Evolutionary conservation across 2,888 invertebrate genomes (phyloP), one percentile per base, ranked within the genome.

Genomic region (Thecophora atra): DNA sequence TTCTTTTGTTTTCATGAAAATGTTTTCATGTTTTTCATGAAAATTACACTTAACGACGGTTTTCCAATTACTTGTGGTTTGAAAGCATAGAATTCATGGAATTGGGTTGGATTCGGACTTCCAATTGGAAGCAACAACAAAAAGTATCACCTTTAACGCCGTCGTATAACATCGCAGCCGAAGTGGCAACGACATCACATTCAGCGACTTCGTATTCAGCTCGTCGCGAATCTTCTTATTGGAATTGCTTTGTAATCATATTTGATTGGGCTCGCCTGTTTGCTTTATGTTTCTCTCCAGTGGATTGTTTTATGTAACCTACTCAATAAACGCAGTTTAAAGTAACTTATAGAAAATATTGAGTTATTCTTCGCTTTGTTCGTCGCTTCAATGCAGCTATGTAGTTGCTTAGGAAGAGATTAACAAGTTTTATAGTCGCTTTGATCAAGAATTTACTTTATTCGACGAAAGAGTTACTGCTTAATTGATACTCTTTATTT

Each of bases 1-100:
- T 56, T 72, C 72, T 67, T 65, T 74, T 70, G 66, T 70, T 72
- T 66, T 70, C 66, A 28, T 51, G 42, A 70, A 51, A 51, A 51
- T 51, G 51, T n/a, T n/a, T n/a, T n/a, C n/a, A n/a, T n/a, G n/a
- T n/a, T n/a, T n/a, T 11, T 37, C 37, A 37, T 37, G 37, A 37
- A 37, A 37, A 37, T 37, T 37, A 37, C 37, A 11, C 37, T 19
- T 21, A 6, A 24, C 54, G 21, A 54, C n/a, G 21, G n/a, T 11
- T 7, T 21, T 19, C 54, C 54, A 54, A 54, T 54, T 54, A 54
- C 21, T 54, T 54, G 19, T 19, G 11, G 24, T 11, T 54, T 19
- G 54, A 54, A 54, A 54, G 54, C 24, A 24, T 21, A 54, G 54
- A 54, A 54, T 54, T 54, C 54, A 54, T 21, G 19, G 19, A 24